Evolutionary conservation across 2,888 invertebrate species (phyloP).

Genomic region (Lamellibrachia columna): DNA sequence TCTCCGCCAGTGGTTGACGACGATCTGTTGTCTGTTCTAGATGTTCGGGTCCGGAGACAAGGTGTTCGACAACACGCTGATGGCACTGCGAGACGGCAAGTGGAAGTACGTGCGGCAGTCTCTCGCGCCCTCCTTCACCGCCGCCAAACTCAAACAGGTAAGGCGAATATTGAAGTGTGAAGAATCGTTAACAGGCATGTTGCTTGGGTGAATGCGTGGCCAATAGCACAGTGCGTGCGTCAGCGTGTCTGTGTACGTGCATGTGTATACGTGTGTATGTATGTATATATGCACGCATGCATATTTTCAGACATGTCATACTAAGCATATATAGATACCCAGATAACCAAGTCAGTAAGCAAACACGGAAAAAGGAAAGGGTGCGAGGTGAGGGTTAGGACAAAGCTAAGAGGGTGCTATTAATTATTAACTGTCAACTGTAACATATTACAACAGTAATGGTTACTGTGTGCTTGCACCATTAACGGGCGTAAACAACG

Average conservation of each 20-base stretch:
- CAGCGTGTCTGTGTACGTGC: too few species aligned
- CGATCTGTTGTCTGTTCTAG: not conserved
- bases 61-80: slow-evolving; percentile 31
- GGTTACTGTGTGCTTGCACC: not conserved
- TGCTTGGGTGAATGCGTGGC: not conserved
- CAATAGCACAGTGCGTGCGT: too few species aligned
- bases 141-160: slow-evolving; percentile 37
- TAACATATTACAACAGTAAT: not conserved
- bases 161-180: not conserved
- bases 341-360: too few species aligned
- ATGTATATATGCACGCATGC: too few species aligned
- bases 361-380: too few species aligned
- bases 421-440: too few species aligned
- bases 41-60: slow-evolving; percentile 23
- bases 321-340: too few species aligned
- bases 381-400: too few species aligned
- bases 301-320: too few species aligned
- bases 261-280: too few species aligned
- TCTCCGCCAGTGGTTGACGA: not conserved
- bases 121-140: slow-evolving; percentile 38
- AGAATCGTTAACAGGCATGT: not conserved
- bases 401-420: too few species aligned
- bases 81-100: slow-evolving; percentile 30
- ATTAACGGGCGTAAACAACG: not conserved
- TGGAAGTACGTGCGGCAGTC: slow-evolving; percentile 36